Base-by-base conservation (phyloP, 2,113 vertebrate species). In the Prochilodus magdalenae region DNA sequence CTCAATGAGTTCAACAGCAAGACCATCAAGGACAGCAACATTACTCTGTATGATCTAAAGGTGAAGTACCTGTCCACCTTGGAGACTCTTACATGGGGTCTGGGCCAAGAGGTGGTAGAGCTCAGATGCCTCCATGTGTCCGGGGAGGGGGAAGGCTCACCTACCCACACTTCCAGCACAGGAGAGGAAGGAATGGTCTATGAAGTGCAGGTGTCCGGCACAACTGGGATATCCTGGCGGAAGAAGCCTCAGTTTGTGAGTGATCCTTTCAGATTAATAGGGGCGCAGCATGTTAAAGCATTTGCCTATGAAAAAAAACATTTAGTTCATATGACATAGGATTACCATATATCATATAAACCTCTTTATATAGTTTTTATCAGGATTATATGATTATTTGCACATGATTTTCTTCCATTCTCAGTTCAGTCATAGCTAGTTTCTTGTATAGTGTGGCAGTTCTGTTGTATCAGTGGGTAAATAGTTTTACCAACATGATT, bases 11-110 rank as follows among this genome's bases (percentile, higher is more conserved):
- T 99, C 87, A 98, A 97, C 90, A 94, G 92, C 71, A 97, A 95
- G 90, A 99, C 98, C 49, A 95, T 99, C 66, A 94, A 92, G 1
- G 96, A 97, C 87, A 95, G 96, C 86, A 96, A 94, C 0, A 97
- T 99, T 84, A 95, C 95, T 0, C 90, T 91, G 0, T 96, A 98
- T 0, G 98, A 99, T 65, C 95, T 99, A 84, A 99, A 98, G 82
- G 96, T 99, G 51, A 99, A 99, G 86, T 99, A 99, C 88, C 89
- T 99, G 79, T 96, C 98, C 60, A 99, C 97, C 0, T 90, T 99
- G 91, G 98, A 99, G 87, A 95, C 97, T 0, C 87, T 99, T 84
- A 98, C 97, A 5, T 95, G 93, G 14, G 88, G 94, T 85, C 93
- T 96, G 0, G 98, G 98, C 77, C 91, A 93, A 0, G 98, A 99